phyloP scores from a whole-genome alignment of 2,888 invertebrate species.

The Cremastinae sp. region DNA sequence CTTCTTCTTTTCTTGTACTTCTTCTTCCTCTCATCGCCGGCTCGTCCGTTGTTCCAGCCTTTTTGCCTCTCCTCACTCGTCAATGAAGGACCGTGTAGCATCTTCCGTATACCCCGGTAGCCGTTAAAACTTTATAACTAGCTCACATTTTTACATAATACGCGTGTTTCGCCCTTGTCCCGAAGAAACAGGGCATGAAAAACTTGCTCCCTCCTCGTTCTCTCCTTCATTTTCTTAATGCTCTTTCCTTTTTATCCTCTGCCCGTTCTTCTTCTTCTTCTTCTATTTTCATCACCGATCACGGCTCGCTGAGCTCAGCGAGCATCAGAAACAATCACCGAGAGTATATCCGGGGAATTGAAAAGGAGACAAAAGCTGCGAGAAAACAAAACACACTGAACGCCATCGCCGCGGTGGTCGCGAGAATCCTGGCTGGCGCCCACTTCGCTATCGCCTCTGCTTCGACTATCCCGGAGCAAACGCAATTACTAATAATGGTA shows the following conservation, averaged over 20 bases:
- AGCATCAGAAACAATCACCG: slow-evolving; percentile 41
- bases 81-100: slow-evolving; percentile 10
- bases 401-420: slow-evolving; percentile 51
- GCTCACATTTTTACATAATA: slow-evolving; percentile 48
- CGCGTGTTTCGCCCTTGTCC: slow-evolving; percentile 21
- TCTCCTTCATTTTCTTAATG: slow-evolving; percentile 54
- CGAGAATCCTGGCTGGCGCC: not conserved
- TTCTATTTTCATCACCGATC: slow-evolving; percentile 13
- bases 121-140: slow-evolving; percentile 56
- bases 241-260: slow-evolving; percentile 58
- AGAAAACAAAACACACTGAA: slow-evolving; percentile 9
- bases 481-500: slow-evolving; percentile 61
- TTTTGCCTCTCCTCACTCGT: slow-evolving; percentile 21
- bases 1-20: slow-evolving; percentile 7
- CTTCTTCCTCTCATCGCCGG: not conserved
- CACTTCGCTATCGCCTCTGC: slow-evolving; percentile 15
- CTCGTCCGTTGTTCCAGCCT: slow-evolving; percentile 5
- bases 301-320: slow-evolving; percentile 40
- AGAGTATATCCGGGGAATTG: slow-evolving; percentile 26
- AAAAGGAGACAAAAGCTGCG: slow-evolving; percentile 45
- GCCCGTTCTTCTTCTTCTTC: not conserved
- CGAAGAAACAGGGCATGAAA: slow-evolving; percentile 39
- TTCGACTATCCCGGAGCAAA: slow-evolving; percentile 29
- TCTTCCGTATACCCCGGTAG: slow-evolving; percentile 8
- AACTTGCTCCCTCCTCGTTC: too few relatives aligned